Base-by-base conservation (phyloP, 2,888 invertebrate species). In the Xestia xanthographa region DNA sequence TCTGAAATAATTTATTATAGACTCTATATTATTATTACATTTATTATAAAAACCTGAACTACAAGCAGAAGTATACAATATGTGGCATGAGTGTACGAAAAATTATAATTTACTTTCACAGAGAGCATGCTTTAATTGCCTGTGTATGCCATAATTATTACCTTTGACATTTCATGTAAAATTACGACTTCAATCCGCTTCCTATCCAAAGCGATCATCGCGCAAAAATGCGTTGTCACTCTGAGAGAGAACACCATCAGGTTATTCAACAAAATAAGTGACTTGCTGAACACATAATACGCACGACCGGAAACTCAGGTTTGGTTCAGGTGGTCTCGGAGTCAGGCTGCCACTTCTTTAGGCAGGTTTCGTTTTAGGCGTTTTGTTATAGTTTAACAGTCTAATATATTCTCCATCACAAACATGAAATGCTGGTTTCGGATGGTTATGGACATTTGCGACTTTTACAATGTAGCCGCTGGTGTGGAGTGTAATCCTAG, bases 381-480 rank as follows among this genome's bases (percentile, higher is more conserved):
- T 58, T 60, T 60, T 60, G 1, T 60, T 20, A 60, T 60, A 60
- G 9, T 29, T 60, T 20, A 34, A 3, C 9, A 60, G 4, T 60
- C 58, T 60, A 29, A 58, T 58, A 58, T 58, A 58, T 58, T 58
- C 58, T 58, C 58, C 58, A 29, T 58, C 29, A 9, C 58, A 29
- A 29, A 29, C 9, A 58, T 58, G 58, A 29, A 58, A 29, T 9
- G 8, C 20, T 29, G 58, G 58, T 34, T 60, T 60, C 14, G 58
- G 20, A 34, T 60, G 58, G 58, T 9, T 34, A 60, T 60, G 58
- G 29, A 20, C 4, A 60, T n/a, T n/a, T 17, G 4, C 41, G n/a
- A 63, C n/a, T 41, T 63, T 63, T 11, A 63, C 41, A n/a, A 63
- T 63, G n/a, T 63, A 63, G 41, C 63, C 63, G 41, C n/a, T 41